These are phyloP conservation scores for Germaria angustata DNA, from an alignment of 2,888 invertebrate species.

Conservation along the genomic window DNA sequence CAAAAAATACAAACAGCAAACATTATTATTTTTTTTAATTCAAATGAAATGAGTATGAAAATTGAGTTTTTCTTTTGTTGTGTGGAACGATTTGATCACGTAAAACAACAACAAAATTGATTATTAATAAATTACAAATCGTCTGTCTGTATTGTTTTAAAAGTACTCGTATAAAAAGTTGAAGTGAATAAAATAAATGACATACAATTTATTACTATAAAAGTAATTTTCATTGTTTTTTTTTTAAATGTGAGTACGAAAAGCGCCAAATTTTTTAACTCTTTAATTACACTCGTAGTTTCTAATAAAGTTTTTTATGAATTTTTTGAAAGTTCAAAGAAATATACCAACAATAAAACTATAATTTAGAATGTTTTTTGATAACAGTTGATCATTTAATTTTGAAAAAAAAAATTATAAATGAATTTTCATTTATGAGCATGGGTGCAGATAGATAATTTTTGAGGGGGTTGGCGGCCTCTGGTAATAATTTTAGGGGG, in stretches of 20 bases:
- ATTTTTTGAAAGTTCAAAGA: too few species aligned
- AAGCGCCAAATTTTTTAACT: neutral
- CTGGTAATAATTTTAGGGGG: too few species aligned
- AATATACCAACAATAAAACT: too few species aligned
- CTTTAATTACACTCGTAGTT: neutral
- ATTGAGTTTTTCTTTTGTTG: neutral
- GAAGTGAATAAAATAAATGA: slow-evolving; percentile 35
- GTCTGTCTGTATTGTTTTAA: slow-evolving; percentile 18
- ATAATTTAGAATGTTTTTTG: too few species aligned
- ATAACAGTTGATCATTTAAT: too few species aligned
- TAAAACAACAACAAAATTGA: slow-evolving; percentile 4
- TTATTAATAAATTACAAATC: slow-evolving; percentile 22
- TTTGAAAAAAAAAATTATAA: too few species aligned
- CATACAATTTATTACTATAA: slow-evolving; percentile 32
- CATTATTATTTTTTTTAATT: neutral
- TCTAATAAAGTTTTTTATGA: too few species aligned
- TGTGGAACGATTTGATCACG: neutral
- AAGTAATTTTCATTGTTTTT: neutral
- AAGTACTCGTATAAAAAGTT: neutral
- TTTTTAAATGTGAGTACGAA: neutral
- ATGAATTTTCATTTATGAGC: too few species aligned
- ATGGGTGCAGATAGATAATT: too few species aligned
- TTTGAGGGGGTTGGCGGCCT: too few species aligned
- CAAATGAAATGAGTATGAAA: slow-evolving; percentile 6
- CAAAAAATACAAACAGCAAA: slow-evolving; percentile 26